phyloP scores from a whole-genome alignment of 2,113 vertebrate genomes.

The Menidia beryllina region DNA sequence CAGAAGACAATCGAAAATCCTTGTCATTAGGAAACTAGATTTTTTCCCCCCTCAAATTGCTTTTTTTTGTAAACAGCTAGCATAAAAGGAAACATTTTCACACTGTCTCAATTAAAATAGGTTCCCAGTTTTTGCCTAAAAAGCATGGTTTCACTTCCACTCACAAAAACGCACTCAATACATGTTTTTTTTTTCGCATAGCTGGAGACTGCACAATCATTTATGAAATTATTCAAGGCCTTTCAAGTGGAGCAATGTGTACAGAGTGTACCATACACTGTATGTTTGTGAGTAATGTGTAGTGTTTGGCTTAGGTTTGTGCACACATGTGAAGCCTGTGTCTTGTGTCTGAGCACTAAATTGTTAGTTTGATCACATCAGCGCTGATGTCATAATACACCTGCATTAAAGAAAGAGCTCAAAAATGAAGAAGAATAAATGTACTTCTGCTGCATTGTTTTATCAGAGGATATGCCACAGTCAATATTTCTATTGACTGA shows the following conservation, averaged over 20 bases:
- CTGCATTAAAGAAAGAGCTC: conserved; percentile 1
- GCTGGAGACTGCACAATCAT: conserved; percentile 59
- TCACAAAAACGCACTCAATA: neutral
- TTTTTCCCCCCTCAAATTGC: too few species aligned
- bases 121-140: neutral
- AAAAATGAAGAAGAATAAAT: conserved; percentile 44
- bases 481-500: conserved; percentile 63
- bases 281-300: conserved; percentile 3
- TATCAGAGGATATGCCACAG: conserved; percentile 37
- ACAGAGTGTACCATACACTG: neutral
- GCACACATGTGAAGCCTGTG: conserved; percentile 15
- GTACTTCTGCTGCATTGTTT: conserved; percentile 28
- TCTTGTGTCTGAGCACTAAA: conserved; percentile 16
- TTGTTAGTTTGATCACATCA: conserved; percentile 25
- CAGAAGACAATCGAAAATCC: neutral
- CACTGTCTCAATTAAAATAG: neutral
- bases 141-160: conserved; percentile 1
- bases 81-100: neutral
- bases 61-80: too few species aligned
- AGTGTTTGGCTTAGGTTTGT: conserved; percentile 19
- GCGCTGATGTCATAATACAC: conserved; percentile 9
- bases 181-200: conserved; percentile 21
- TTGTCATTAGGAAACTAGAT: conserved; percentile 1
- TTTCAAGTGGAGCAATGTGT: conserved; percentile 18
- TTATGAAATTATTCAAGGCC: conserved; percentile 63